Conservation (phyloP, 2,797 vertebrate genomes). For the Todus mexicanus region DNA sequence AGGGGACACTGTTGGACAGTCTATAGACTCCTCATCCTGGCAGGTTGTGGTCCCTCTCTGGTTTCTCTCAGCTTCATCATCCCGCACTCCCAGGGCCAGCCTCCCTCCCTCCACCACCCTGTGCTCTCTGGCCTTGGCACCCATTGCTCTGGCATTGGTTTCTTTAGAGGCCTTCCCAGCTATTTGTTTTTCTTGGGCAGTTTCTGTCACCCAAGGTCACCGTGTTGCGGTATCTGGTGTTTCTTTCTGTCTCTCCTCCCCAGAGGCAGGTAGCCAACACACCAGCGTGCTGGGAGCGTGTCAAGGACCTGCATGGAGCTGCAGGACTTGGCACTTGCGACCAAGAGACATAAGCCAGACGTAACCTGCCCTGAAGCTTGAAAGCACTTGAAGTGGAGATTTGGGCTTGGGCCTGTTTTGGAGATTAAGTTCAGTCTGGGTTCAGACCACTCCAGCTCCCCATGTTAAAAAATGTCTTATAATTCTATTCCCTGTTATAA, state of each 20-base stretch:
- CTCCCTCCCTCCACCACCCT: background rate
- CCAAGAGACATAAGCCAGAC: background rate
- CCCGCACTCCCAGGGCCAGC: background rate
- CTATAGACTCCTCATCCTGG: background rate
- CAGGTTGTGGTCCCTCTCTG: background rate
- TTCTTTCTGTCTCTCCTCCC: background rate
- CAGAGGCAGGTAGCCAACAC: background rate
- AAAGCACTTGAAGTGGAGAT: background rate
- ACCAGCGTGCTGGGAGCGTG: background rate
- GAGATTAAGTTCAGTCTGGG: slow-evolving; percentile 7
- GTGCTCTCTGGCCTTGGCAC: background rate
- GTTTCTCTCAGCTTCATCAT: background rate
- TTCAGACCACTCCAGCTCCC: background rate
- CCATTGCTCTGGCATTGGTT: background rate
- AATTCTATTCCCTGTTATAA: background rate
- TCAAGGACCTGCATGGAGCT: background rate
- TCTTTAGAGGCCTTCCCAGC: background rate
- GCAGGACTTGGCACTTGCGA: background rate
- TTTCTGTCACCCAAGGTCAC: background rate
- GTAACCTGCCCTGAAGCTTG: background rate
- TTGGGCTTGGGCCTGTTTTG: background rate
- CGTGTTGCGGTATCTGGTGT: background rate
- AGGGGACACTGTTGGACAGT: slow-evolving; percentile 68
- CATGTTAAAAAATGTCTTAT: background rate
- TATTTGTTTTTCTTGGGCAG: background rate